A percentile compares a stretch with the other conserved stretches of the same genome.
phyloP scores from a whole-genome alignment of 2,888 invertebrate genomes.

The Hecatera dysodea region DNA sequence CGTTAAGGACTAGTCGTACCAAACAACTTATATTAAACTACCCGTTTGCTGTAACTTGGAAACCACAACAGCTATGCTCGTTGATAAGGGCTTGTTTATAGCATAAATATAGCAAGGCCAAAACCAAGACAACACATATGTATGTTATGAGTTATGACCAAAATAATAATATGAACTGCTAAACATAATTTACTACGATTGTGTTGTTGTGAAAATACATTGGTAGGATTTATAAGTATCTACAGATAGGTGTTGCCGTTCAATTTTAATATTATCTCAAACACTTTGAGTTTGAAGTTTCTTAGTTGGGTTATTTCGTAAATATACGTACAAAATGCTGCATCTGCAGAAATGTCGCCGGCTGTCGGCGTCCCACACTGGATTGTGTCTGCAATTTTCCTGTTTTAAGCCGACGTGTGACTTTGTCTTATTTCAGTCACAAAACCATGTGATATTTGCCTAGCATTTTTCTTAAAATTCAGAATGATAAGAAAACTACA shows the following conservation, averaged over 20 bases:
- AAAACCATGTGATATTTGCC: constrained; percentile 14
- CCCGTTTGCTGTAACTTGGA: constrained; percentile 19
- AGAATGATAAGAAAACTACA: constrained; percentile 11
- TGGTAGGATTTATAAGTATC: neutral
- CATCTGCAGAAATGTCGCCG: neutral
- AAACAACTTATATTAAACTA: constrained; percentile 24
- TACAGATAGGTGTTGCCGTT: neutral
- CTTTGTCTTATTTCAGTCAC: neutral
- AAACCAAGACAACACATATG: neutral
- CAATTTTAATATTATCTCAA: neutral
- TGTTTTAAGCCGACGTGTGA: constrained; percentile 12
- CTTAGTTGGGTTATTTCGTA: too few species aligned
- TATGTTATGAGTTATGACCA: neutral
- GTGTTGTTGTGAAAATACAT: neutral
- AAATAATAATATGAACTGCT: neutral
- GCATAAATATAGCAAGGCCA: neutral
- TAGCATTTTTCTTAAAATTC: neutral
- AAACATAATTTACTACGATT: neutral
- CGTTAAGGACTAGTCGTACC: constrained; percentile 1
- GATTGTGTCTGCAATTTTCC: constrained; percentile 16
- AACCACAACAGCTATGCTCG: neutral
- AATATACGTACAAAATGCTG: neutral
- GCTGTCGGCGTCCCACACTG: constrained; percentile 15
- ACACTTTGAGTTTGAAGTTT: neutral
- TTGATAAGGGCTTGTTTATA: constrained; percentile 4